Conservation (phyloP, 2,888 invertebrate species). For the Alviniconcha strummeri region DNA sequence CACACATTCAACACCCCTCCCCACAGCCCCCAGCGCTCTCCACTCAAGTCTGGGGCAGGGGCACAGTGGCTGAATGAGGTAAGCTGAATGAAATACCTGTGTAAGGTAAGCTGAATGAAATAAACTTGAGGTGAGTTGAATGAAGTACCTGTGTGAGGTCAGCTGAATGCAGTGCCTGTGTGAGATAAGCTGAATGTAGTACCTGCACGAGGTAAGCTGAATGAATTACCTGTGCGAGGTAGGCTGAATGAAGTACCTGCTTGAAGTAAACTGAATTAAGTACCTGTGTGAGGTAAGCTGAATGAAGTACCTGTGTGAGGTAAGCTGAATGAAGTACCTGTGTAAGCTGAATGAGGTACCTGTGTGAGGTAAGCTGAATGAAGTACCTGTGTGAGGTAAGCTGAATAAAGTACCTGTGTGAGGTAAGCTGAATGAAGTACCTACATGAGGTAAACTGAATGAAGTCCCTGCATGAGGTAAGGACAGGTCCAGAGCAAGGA, state of each 20-base stretch:
- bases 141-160: neutral
- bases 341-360: no score
- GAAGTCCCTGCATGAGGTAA: no score
- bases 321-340: no score
- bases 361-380: neutral
- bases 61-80: slow-evolving; percentile 83
- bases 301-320: no score
- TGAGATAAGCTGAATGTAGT: no score
- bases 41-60: slow-evolving; percentile 39
- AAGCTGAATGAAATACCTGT: slow-evolving; percentile 36
- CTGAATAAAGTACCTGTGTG: no score
- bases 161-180: neutral
- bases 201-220: no score
- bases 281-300: neutral
- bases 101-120: neutral
- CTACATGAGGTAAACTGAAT: no score
- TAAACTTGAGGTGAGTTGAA: neutral
- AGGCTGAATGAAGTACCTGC: slow-evolving; percentile 72
- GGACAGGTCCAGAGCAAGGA: no score
- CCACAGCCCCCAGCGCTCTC: slow-evolving; percentile 38
- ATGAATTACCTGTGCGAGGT: no score
- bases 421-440: no score
- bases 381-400: neutral
- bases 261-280: neutral
- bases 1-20: slow-evolving; percentile 30